A percentile compares a stretch with the other conserved stretches of the same genome.
phyloP scores from a whole-genome alignment of 2,797 vertebrate genomes.

The Falco peregrinus region DNA sequence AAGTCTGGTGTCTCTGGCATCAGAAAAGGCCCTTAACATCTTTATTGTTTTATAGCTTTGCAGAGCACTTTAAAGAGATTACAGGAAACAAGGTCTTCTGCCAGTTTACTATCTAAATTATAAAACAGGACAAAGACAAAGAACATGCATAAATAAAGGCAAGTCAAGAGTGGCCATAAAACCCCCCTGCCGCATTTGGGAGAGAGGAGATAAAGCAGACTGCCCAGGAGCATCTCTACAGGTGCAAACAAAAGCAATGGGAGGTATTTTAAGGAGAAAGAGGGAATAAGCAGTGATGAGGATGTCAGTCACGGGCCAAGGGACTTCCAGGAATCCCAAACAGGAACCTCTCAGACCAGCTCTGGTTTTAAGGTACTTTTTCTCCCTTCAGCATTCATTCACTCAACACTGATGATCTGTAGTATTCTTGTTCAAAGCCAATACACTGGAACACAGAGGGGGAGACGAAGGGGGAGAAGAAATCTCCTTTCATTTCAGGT shows the following conservation, averaged over 20 bases:
- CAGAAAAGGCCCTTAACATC: neutral
- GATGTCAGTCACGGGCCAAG: accelerated
- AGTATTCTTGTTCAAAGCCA: neutral
- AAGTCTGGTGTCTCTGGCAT: neutral
- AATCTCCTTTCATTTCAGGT: neutral
- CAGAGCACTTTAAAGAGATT: neutral
- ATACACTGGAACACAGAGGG: neutral
- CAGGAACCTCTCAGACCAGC: accelerated
- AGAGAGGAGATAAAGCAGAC: neutral
- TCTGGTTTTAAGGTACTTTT: neutral
- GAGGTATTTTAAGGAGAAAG: neutral
- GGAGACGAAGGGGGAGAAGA: neutral
- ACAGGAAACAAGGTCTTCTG: neutral
- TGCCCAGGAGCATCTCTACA: neutral
- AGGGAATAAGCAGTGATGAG: accelerated
- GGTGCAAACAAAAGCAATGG: neutral
- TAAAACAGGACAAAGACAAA: neutral
- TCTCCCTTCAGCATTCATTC: neutral
- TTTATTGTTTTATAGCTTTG: neutral
- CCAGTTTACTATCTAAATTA: neutral
- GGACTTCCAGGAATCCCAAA: neutral
- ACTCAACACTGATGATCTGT: neutral
- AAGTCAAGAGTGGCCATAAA: neutral
- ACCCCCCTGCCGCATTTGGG: accelerated
- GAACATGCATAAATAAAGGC: neutral